Percentiles rank a stretch among this genome's conserved stretches.
Conservation (phyloP, 2,888 invertebrate species). For the Microdon myrmicae region DNA sequence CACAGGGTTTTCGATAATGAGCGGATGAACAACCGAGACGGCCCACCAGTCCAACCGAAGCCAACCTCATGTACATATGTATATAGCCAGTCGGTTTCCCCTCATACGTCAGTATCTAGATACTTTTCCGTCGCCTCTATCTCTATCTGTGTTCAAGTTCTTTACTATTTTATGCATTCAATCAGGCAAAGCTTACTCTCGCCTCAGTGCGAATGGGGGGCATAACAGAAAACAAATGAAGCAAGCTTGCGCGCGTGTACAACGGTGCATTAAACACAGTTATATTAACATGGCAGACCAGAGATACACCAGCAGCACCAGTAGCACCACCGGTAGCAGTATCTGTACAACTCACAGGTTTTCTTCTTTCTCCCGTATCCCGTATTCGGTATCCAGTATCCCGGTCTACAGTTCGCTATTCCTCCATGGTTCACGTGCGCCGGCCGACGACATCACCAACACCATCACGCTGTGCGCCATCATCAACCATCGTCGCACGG, state of each 20-base stretch:
- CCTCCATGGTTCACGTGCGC: constrained; percentile 50
- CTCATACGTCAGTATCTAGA: constrained; percentile 1
- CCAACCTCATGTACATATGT: constrained; percentile 1
- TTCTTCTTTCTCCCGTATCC: constrained; percentile 46
- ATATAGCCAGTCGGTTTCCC: constrained; percentile 27
- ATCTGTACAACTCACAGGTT: too few relatives aligned
- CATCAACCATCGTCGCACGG: constrained; percentile 1
- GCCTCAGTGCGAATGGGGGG: constrained; percentile 46
- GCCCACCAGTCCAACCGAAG: not conserved
- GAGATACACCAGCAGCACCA: constrained; percentile 9
- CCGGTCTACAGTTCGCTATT: constrained; percentile 6
- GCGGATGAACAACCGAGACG: constrained; percentile 10
- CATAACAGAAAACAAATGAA: constrained; percentile 52
- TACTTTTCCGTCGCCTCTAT: too few relatives aligned
- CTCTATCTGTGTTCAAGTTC: constrained; percentile 25
- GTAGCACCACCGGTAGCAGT: constrained; percentile 23
- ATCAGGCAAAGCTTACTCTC: constrained; percentile 45
- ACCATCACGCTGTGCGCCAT: too few relatives aligned
- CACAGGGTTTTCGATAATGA: constrained; percentile 4
- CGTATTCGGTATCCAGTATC: constrained; percentile 7
- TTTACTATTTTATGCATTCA: constrained; percentile 45
- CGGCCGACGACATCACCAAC: constrained; percentile 49
- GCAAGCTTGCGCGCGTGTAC: constrained; percentile 53
- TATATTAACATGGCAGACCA: constrained; percentile 33
- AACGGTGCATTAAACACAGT: constrained; percentile 53